Evolutionary conservation across 1,140 invertebrate species (phyloP), one percentile per base, ranked within the genome.

Genomic region (Apis cerana): DNA sequence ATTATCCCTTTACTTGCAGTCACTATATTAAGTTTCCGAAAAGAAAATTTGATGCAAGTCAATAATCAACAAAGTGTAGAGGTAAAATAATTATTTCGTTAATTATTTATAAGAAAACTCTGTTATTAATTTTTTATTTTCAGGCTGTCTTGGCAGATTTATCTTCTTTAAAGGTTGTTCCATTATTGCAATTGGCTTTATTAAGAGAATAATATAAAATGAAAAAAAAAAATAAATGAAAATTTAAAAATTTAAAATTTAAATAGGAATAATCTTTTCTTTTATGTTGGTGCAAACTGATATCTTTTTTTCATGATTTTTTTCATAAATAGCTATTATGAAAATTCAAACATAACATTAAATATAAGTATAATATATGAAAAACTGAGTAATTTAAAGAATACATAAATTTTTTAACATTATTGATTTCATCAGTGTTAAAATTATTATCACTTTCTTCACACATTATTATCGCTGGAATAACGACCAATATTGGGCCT

Each of bases 1-100:
- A 97, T 99, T 50, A 95, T 99, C 43, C 95, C 98, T 23, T 93
- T 99, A 21, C 94, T 99, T 50, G 98, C 98, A 3, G 96, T 98
- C 11, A 96, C 97, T 11, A 98, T 99, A 86, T 94, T 99, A n/a
- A 97, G 97, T 89, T 98, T 99, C 89, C 95, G 98, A 12, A 98
- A 97, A 92, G 97, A 98, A 83, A 99, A 98, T 94, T 94, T 99
- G n/a, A 95, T 99, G 93, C 97, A 98, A 95, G 97, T 98, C 5
- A 96, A 96, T 86, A 98, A 96, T 4, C 94, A 97, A 67, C 97
- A 97, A 89, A 97, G 96, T 90, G 96, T 98, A 12, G 98, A 99
- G 93, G 96, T 96, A 93, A 91, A 84, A 74, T 61, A 21, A 65
- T 9, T 9, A 70, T 74, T 48, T 62, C n/a, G 8, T 19, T 23